phyloP scores from a whole-genome alignment of 2,888 invertebrate genomes.

The Deroplatys truncata region DNA sequence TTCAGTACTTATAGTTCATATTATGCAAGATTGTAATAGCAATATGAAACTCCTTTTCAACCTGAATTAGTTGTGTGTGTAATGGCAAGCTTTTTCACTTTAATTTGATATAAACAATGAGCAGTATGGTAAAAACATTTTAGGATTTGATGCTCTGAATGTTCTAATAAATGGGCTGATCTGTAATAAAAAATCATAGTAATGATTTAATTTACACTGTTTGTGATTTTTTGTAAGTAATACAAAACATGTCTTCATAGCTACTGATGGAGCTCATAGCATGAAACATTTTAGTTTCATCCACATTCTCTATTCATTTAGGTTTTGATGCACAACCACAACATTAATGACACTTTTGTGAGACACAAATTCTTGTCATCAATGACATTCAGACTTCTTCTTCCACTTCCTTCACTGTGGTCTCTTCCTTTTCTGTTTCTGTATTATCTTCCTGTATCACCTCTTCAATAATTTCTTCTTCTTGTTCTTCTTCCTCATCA shows the following conservation, averaged over 20 bases:
- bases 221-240: not conserved
- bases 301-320: not conserved
- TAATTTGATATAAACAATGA: not conserved
- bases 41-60: not conserved
- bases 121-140: not conserved
- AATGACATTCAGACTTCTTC: not conserved
- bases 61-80: not conserved
- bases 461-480: not conserved
- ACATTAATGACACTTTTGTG: not conserved
- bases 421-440: not conserved
- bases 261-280: not conserved
- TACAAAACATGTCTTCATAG: not conserved
- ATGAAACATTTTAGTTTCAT: no score
- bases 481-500: conserved; percentile 35
- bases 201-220: not conserved
- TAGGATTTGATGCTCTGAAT: not conserved
- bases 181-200: not conserved
- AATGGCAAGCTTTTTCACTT: not conserved
- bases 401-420: not conserved
- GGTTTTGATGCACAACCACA: not conserved
- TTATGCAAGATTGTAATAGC: not conserved
- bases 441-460: not conserved
- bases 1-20: not conserved
- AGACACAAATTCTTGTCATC: not conserved
- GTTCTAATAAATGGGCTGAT: not conserved